These are phyloP conservation scores for Fringilla coelebs DNA, from an alignment of 2,797 vertebrate genomes.

Conservation along the genomic window DNA sequence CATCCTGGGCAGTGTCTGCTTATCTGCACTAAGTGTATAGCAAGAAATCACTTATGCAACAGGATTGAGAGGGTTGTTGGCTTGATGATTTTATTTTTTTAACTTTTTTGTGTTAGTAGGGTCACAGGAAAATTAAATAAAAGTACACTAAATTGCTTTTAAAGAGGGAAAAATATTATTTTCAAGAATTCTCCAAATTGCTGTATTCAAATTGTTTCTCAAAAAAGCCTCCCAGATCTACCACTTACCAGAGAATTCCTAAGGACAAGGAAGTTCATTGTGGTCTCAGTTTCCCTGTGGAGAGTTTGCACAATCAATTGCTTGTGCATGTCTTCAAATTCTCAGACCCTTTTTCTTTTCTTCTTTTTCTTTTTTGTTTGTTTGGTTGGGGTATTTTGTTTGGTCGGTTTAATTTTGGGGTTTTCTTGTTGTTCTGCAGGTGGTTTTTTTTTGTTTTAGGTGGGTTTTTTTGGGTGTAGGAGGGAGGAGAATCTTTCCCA, in stretches of 20 bases:
- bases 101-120: not conserved
- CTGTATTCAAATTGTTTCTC: not conserved
- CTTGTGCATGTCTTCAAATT: not conserved
- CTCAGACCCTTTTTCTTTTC: too few relatives aligned
- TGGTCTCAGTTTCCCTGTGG: not conserved
- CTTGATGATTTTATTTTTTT: not conserved
- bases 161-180: not conserved
- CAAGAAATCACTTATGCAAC: not conserved
- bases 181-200: not conserved
- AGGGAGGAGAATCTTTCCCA: not conserved
- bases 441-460: accelerated
- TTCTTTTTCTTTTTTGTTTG: too few relatives aligned
- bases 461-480: accelerated
- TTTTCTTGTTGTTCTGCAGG: not conserved
- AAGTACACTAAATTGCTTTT: not conserved
- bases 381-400: not conserved
- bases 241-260: not conserved
- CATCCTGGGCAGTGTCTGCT: not conserved
- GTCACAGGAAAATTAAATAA: not conserved
- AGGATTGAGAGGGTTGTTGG: not conserved
- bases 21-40: not conserved
- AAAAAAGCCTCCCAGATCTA: not conserved
- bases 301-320: not conserved
- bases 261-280: not conserved
- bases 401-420: not conserved